Percentiles rank a stretch among this genome's conserved stretches.
Conservation (phyloP, 30 jellyfish, hydroid and myxozoan genomes). For the Catostylus mosaicus region DNA sequence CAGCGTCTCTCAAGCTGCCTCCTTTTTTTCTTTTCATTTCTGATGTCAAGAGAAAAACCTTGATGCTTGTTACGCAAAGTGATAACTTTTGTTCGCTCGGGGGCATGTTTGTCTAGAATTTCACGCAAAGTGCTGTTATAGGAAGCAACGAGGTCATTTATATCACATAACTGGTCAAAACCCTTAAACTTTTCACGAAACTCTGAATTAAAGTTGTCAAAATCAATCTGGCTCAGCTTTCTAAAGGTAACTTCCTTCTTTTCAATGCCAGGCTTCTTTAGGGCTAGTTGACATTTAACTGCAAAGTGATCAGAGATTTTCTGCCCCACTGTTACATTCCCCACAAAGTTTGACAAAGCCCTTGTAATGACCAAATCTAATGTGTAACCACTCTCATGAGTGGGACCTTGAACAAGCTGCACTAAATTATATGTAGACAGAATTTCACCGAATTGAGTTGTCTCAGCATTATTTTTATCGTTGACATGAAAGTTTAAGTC, state of each 20-base stretch:
- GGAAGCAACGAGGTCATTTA: constrained; percentile 28
- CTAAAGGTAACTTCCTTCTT: no score
- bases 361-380: constrained; percentile 30
- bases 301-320: no score
- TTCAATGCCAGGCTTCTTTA: no score
- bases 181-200: constrained; percentile 13
- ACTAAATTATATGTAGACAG: constrained; percentile 18
- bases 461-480: constrained; percentile 31
- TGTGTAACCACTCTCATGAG: constrained; percentile 45
- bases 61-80: no score
- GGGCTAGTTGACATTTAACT: no score
- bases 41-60: no score
- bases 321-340: no score
- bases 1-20: constrained; percentile 57
- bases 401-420: constrained; percentile 46
- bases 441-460: constrained; percentile 35
- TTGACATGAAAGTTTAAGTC: constrained; percentile 55
- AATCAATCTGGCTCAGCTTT: constrained; percentile 37
- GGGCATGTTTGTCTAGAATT: no score
- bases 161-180: constrained; percentile 10
- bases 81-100: no score
- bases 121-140: no score
- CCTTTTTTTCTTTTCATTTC: constrained; percentile 50
- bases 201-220: constrained; percentile 18
- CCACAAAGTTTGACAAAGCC: no score